Conservation (phyloP, 2,888 invertebrate genomes). For the Allygus modestus region DNA sequence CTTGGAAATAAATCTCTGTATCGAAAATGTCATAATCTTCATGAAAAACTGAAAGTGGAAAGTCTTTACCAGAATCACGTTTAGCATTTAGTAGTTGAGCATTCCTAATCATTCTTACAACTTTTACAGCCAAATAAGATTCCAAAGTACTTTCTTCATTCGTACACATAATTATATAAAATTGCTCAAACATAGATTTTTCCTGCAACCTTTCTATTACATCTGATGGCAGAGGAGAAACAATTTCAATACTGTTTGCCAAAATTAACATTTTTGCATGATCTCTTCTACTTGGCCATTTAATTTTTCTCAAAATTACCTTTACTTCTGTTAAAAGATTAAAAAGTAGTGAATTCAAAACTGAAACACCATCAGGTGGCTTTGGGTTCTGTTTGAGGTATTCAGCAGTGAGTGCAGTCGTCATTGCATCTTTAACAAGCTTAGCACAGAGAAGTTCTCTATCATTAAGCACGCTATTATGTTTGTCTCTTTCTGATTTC, state of each 20-base stretch:
- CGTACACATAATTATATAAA: background rate
- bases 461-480: background rate
- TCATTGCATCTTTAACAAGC: background rate
- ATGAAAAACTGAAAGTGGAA: background rate
- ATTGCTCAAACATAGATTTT: background rate
- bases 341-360: background rate
- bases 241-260: background rate
- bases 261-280: background rate
- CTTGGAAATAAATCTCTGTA: background rate
- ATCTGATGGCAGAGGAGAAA: background rate
- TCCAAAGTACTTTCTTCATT: background rate
- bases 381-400: background rate
- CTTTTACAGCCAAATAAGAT: background rate
- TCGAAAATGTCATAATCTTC: constrained; percentile 14
- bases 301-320: background rate
- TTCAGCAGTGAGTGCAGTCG: background rate
- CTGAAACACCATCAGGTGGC: background rate
- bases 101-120: background rate
- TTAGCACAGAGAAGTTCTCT: background rate
- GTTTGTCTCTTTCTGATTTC: background rate
- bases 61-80: background rate
- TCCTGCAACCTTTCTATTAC: background rate
- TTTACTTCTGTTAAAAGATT: background rate
- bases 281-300: background rate
- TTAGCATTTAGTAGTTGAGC: background rate